Conservation (phyloP, 2,888 invertebrate species). For the Machimus atricapillus region DNA sequence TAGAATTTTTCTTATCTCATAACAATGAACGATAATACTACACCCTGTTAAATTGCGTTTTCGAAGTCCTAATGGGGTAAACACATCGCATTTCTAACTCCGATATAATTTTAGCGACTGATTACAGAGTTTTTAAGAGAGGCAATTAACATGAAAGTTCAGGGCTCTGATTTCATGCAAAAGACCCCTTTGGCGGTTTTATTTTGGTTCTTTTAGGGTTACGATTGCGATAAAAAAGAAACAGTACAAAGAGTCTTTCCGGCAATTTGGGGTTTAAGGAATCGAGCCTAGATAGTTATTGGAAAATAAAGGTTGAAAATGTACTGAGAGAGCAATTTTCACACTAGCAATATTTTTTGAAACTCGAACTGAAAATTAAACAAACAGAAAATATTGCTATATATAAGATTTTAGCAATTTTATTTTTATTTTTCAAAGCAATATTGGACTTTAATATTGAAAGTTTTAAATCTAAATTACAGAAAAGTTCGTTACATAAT, state of each 20-base stretch:
- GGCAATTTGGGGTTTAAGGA: not conserved
- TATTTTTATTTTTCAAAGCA: no score
- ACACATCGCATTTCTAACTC: not conserved
- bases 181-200: not conserved
- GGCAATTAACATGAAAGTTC: conserved; percentile 3
- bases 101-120: not conserved
- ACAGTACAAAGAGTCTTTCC: not conserved
- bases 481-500: not conserved
- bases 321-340: not conserved
- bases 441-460: not conserved
- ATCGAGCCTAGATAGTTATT: not conserved
- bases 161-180: not conserved
- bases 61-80: not conserved
- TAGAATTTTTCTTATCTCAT: not conserved
- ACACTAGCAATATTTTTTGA: not conserved
- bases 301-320: not conserved
- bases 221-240: not conserved
- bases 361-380: no score
- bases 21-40: not conserved
- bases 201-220: not conserved
- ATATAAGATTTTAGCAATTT: no score
- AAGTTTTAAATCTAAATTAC: not conserved
- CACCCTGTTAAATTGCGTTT: not conserved
- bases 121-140: not conserved
- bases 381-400: no score